Evolutionary conservation across 2,113 vertebrate species (phyloP).

Genomic region (Sinocyclocheilus maitianheensis): DNA sequence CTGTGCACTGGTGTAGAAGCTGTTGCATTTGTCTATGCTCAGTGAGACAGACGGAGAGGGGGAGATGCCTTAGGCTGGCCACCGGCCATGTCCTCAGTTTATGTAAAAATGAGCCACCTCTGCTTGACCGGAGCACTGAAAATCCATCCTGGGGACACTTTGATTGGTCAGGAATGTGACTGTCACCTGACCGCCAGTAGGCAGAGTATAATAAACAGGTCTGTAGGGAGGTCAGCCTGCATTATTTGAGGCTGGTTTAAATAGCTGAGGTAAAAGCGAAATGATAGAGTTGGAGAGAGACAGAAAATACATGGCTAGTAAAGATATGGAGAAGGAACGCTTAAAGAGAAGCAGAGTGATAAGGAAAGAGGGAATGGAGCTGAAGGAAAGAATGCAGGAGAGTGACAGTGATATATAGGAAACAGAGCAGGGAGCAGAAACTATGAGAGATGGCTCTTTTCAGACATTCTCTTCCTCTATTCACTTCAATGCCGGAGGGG

Average conservation of each 20-base stretch:
- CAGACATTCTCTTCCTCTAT: slow-evolving; percentile 45
- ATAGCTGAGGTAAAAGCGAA: neutral
- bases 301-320: neutral
- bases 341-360: slow-evolving; percentile 2
- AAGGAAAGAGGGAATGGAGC: neutral
- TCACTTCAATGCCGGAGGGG: slow-evolving; percentile 62
- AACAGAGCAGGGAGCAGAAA: slow-evolving; percentile 18
- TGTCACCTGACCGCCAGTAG: slow-evolving; percentile 30
- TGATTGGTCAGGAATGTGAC: slow-evolving; percentile 41
- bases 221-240: slow-evolving; percentile 16
- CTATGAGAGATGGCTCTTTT: slow-evolving; percentile 56
- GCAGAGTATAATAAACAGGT: slow-evolving; percentile 25
- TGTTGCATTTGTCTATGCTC: neutral
- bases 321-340: slow-evolving; percentile 16
- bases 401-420: slow-evolving; percentile 27
- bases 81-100: slow-evolving; percentile 25
- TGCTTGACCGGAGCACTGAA: neutral
- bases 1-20: slow-evolving; percentile 1
- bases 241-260: neutral
- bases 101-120: slow-evolving; percentile 16
- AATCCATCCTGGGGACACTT: slow-evolving; percentile 2
- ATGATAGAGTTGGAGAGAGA: neutral
- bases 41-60: slow-evolving; percentile 1
- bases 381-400: slow-evolving; percentile 11
- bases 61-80: slow-evolving; percentile 26